A percentile compares a stretch with the other conserved stretches of the same genome.
phyloP scores from a whole-genome alignment of 1,140 invertebrate genomes.

The Hormaphis cornu region DNA sequence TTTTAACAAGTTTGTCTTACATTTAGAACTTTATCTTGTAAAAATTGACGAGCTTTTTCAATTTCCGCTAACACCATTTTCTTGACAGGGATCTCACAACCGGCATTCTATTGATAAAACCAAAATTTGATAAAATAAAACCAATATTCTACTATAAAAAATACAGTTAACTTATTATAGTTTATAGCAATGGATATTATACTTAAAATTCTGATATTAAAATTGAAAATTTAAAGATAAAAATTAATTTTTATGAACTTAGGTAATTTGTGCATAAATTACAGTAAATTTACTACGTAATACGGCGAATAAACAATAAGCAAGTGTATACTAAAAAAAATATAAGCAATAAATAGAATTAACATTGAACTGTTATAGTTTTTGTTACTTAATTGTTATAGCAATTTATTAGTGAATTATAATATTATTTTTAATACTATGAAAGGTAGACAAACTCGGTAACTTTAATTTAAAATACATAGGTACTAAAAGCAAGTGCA shows the following conservation, averaged over 20 bases:
- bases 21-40: constrained; percentile 14
- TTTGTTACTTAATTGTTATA: not conserved
- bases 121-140: too few species aligned
- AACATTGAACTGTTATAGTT: too few species aligned
- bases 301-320: not conserved
- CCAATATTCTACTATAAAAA: constrained; percentile 8
- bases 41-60: constrained; percentile 25
- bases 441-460: constrained; percentile 2
- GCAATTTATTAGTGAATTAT: not conserved
- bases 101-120: not conserved
- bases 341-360: too few species aligned
- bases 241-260: too few species aligned
- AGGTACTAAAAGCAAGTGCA: too few species aligned
- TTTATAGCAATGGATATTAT: not conserved
- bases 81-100: not conserved
- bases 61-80: constrained; percentile 20
- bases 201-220: not conserved
- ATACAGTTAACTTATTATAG: not conserved
- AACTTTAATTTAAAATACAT: too few species aligned
- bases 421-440: not conserved
- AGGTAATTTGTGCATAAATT: too few species aligned
- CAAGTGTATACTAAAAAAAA: not conserved
- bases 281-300: not conserved
- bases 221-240: not conserved
- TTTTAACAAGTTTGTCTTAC: constrained; percentile 19